A percentile compares a stretch with the other conserved stretches of the same genome.
Evolutionary conservation across 2,888 invertebrate genomes (phyloP).

Genomic region (Coelogynopora nodosa): DNA sequence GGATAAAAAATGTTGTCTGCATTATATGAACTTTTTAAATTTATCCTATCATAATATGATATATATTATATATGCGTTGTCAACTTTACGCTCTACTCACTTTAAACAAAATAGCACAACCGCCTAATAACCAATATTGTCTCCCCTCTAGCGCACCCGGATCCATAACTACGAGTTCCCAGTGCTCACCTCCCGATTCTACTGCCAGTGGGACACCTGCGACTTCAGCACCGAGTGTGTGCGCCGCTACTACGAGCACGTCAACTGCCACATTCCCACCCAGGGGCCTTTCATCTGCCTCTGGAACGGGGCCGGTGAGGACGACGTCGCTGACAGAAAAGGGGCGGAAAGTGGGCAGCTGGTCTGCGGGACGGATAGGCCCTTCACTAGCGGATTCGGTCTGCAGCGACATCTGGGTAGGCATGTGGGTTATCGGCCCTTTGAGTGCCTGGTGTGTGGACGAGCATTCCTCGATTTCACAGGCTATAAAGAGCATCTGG

Average conservation of each 20-base stretch:
- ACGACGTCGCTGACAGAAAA: background rate
- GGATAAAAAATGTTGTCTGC: too few relatives aligned
- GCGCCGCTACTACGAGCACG: background rate
- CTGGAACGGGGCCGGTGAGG: background rate
- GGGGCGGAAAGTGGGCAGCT: too few relatives aligned
- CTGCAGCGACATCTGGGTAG: background rate
- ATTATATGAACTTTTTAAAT: too few relatives aligned
- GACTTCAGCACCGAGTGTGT: background rate
- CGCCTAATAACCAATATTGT: too few relatives aligned
- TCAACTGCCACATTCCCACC: background rate
- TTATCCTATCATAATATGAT: too few relatives aligned
- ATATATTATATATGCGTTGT: too few relatives aligned
- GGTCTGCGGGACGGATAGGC: too few relatives aligned
- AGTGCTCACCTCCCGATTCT: background rate
- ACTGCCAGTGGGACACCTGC: background rate
- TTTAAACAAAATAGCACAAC: too few relatives aligned
- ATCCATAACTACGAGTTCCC: background rate
- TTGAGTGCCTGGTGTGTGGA: background rate
- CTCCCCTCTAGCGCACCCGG: background rate
- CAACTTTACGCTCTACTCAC: too few relatives aligned
- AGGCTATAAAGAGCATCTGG: background rate
- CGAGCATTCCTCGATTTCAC: background rate
- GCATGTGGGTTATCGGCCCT: background rate
- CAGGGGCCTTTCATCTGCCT: background rate
- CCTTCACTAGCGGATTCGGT: background rate